Conservation (phyloP, 2,113 vertebrate species). For the Copsychus sechellarum region DNA sequence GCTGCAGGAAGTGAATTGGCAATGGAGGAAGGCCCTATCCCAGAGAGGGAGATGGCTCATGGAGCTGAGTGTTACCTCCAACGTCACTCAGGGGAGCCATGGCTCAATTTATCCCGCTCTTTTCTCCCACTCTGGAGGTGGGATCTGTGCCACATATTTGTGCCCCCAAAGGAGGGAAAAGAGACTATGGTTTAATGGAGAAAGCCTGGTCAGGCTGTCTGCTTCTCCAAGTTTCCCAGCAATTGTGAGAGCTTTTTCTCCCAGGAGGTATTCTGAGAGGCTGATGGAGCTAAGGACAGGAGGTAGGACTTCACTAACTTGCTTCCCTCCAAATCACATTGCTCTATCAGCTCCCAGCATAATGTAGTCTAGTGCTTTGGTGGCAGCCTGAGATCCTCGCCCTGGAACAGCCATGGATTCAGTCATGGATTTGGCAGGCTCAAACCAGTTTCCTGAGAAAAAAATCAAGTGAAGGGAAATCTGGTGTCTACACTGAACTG, state of each 20-base stretch:
- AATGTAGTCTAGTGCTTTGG: not conserved
- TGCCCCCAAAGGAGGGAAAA: constrained; percentile 2
- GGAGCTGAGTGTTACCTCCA: not conserved
- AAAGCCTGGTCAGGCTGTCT: not conserved
- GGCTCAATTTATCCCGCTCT: not conserved
- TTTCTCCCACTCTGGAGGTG: constrained; percentile 11
- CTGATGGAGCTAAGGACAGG: not conserved
- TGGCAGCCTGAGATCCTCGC: not conserved
- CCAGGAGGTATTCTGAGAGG: not conserved
- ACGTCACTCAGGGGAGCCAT: not conserved
- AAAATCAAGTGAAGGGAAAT: not conserved
- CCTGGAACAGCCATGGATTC: not conserved
- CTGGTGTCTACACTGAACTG: not conserved
- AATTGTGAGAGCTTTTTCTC: constrained; percentile 29
- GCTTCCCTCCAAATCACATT: not conserved
- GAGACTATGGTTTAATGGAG: not conserved
- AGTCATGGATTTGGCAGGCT: not conserved
- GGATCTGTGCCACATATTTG: constrained; percentile 34
- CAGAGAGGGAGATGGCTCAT: not conserved
- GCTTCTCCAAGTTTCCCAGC: constrained; percentile 21
- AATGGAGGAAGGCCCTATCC: not conserved
- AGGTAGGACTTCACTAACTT: not conserved
- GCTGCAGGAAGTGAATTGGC: not conserved
- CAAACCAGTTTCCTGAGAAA: not conserved
- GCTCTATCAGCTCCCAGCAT: not conserved